These are phyloP conservation scores for Drosophila triauraria DNA, from an alignment of 1,140 invertebrate species.

Conservation along the genomic window DNA sequence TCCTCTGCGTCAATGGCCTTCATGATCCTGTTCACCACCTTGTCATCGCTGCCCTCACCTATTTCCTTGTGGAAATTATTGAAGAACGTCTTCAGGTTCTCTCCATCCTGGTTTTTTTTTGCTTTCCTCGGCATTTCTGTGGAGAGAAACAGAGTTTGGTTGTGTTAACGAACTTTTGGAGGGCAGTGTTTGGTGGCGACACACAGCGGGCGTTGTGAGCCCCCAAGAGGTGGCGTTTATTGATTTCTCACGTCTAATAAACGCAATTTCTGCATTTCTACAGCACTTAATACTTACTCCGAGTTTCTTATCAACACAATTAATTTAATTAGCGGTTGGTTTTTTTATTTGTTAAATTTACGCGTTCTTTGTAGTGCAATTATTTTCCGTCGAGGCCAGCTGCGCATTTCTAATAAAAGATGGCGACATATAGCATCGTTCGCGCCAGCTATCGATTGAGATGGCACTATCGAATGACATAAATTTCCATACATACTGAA, in stretches of 20 bases:
- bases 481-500: too few relatives aligned
- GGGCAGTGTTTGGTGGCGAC: slow-evolving; percentile 58
- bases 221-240: slow-evolving; percentile 63
- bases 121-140: slow-evolving; percentile 52
- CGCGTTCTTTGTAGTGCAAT: slow-evolving; percentile 48
- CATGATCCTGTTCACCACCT: slow-evolving; percentile 41
- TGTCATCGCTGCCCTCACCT: slow-evolving; percentile 85
- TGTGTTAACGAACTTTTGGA: slow-evolving; percentile 26
- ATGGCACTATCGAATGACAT: slow-evolving; percentile 4
- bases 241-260: slow-evolving; percentile 54
- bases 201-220: slow-evolving; percentile 62
- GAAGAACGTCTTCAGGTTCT: slow-evolving; percentile 90
- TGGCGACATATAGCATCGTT: slow-evolving; percentile 63
- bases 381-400: slow-evolving; percentile 64
- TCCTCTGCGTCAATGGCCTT: slow-evolving; percentile 17
- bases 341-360: slow-evolving; percentile 32
- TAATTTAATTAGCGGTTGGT: background rate
- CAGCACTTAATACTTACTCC: background rate
- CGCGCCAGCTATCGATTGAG: slow-evolving; percentile 4
- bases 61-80: slow-evolving; percentile 95
- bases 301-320: background rate
- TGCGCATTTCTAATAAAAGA: slow-evolving; percentile 72
- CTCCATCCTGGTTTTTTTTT: slow-evolving; percentile 33
- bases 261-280: background rate
- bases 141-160: background rate